phyloP scores from a whole-genome alignment of 2,113 vertebrate species.

The Vanacampus margaritifer region DNA sequence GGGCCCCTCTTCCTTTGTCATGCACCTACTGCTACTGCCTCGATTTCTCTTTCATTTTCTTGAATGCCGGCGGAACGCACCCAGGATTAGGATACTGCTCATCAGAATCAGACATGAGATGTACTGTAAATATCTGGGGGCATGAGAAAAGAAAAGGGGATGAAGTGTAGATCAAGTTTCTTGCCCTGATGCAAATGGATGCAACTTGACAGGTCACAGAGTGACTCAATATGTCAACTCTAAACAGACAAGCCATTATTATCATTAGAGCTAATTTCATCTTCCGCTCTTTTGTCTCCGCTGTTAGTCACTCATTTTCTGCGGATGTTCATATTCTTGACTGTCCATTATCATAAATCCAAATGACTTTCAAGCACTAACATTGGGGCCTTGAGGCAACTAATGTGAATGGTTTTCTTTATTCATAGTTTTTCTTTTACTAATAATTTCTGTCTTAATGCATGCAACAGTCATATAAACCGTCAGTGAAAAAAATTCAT shows the following conservation, averaged over 20 bases:
- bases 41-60: slow-evolving; percentile 47
- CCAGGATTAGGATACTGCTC: slow-evolving; percentile 66
- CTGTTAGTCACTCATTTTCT: slow-evolving; percentile 61
- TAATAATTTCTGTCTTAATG: slow-evolving; percentile 14
- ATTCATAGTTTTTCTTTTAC: neutral
- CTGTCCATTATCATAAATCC: slow-evolving; percentile 61
- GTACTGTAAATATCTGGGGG: slow-evolving; percentile 67
- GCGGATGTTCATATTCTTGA: slow-evolving; percentile 53
- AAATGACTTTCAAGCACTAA: slow-evolving; percentile 39
- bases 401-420: neutral
- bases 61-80: slow-evolving; percentile 61
- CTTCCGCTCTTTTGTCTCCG: slow-evolving; percentile 55
- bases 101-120: slow-evolving; percentile 69
- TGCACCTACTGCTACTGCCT: slow-evolving; percentile 19
- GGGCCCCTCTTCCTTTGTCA: slow-evolving; percentile 1
- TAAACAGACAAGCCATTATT: slow-evolving; percentile 65
- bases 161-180: slow-evolving; percentile 63
- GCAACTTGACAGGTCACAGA: slow-evolving; percentile 64
- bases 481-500: neutral
- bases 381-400: slow-evolving; percentile 19
- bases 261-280: slow-evolving; percentile 71
- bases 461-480: neutral
- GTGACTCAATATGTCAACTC: slow-evolving; percentile 70
- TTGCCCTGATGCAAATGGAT: slow-evolving; percentile 69
- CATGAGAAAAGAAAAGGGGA: slow-evolving; percentile 55